Base-by-base conservation (phyloP, 2,888 invertebrate species). In the Drosophila mimica region DNA sequence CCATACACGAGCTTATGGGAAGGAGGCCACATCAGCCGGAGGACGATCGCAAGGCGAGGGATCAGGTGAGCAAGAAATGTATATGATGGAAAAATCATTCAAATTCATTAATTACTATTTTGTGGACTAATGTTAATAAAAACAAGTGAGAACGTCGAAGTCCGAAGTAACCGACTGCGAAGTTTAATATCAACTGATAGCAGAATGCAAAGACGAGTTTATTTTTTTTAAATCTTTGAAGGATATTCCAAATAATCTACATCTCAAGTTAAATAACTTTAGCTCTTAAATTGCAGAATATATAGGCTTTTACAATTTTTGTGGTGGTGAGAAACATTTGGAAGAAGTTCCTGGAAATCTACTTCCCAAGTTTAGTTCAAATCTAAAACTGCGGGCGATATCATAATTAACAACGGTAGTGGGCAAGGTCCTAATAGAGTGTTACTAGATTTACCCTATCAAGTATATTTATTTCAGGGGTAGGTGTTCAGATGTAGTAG, bases 1-100 rank as follows among this genome's bases (percentile, higher is more conserved):
- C 99, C 6, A 97, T 99, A 17, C 99, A 99, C 93, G 98, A 99
- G 93, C 95, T 99, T 92, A 96, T 97, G 95, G 97, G 97, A 0
- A 93, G 96, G 48, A 94, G 96, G 71, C 95, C 96, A 36, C 96
- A 96, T 57, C 96, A 96, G 17, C 96, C 96, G 30, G 95, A 96
- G 56, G 97, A 97, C 75, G 97, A 97, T 84, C 95, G 96, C 60
- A 97, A 97, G 93, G 97, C 97, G 46, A 95, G 96, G 88, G 97
- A 97, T 91, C 98, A 98, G 94, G 95, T 95, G 60, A 77, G 70
- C 30, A 20, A 0, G 11, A 15, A 11, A 15, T 15, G 9, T 15
- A 5, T 6, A 15, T 30, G 17, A 54, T 38, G 4, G 5, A 8
- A 25, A 17, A 34, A 34, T 25, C 5, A 46, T 46, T n/a, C n/a